A percentile compares a stretch with the other conserved stretches of the same genome.
phyloP scores from a whole-genome alignment of 2,888 invertebrate species.

The Brachyptera risi region DNA sequence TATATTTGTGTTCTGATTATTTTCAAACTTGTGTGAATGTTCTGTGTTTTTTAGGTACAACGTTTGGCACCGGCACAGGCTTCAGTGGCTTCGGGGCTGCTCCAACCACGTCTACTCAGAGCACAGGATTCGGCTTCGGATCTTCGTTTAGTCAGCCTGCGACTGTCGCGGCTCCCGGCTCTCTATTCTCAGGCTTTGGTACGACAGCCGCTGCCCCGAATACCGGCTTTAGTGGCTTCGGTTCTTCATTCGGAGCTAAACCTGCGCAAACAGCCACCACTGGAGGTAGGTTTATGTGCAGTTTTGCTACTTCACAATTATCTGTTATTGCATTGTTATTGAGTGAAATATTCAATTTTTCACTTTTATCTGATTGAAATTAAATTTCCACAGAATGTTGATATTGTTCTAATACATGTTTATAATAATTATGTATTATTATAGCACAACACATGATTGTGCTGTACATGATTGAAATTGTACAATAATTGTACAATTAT shows the following conservation, averaged over 20 bases:
- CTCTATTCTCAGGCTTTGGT: slow-evolving; percentile 34
- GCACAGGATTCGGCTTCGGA: slow-evolving; percentile 24
- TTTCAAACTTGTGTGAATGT: neutral
- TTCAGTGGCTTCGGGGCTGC: slow-evolving; percentile 39
- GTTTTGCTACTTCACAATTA: neutral
- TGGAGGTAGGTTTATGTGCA: slow-evolving; percentile 32
- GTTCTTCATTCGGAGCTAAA: slow-evolving; percentile 27
- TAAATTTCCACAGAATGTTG: no score
- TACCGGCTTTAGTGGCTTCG: slow-evolving; percentile 18
- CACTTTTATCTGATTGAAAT: no score
- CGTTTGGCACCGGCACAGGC: slow-evolving; percentile 23
- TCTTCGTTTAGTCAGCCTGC: slow-evolving; percentile 19
- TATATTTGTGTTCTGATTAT: no score
- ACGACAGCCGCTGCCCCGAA: slow-evolving; percentile 19
- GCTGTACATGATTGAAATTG: no score
- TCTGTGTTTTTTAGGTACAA: neutral
- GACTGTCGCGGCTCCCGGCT: slow-evolving; percentile 3
- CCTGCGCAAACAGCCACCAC: slow-evolving; percentile 41
- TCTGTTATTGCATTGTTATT: no score
- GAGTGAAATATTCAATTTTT: no score
- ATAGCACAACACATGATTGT: no score
- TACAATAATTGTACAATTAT: no score
- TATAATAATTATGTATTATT: no score
- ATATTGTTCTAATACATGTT: no score
- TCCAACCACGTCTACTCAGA: slow-evolving; percentile 36